Evolutionary conservation across 2,113 vertebrate genomes (phyloP), one percentile per base, ranked within the genome.

Genomic region (Cyprinodon variegatus): DNA sequence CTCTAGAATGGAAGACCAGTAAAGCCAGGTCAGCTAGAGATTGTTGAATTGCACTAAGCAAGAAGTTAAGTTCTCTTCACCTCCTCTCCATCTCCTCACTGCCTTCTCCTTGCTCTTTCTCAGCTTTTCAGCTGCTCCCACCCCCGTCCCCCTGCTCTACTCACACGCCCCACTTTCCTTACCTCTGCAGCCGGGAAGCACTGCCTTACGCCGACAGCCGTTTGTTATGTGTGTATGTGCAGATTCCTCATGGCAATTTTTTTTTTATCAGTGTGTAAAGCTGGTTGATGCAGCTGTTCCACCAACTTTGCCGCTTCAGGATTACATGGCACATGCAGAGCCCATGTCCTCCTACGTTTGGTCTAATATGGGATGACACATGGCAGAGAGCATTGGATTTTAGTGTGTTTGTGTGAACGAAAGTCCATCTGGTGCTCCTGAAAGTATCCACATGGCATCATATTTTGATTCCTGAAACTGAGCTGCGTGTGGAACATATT

Each of bases 261-360:
- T 50, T 77, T 89, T 87, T 88, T 82, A 83, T 88, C 84, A 68
- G 76, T 65, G 85, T 84, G 85, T 76, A 83, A 86, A 86, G 68
- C 77, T 70, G 88, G 85, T 80, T 86, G 86, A 84, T 90, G 82
- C 79, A 77, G 88, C 75, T 77, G 82, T 87, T 90, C 81, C 84
- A 86, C 64, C 86, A 83, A 82, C 82, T 84, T 83, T 57, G 79
- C 84, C 74, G 89, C 84, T 82, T 90, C 85, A 83, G 90, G 86
- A 89, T 90, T 90, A 87, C 87, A 90, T 41, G 77, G 78, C 85
- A 86, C 79, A 86, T 84, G 85, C 83, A 80, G 88, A 81, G 79
- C 74, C 72, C 7, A 39, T 75, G 72, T 90, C 86, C 86, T 85
- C 83, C 90, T 82, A 79, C 84, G 12, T 68, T 29, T 60, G 77